Evolutionary conservation across 1,140 invertebrate genomes (phyloP).

Genomic region (Helicorthomorpha holstii): DNA sequence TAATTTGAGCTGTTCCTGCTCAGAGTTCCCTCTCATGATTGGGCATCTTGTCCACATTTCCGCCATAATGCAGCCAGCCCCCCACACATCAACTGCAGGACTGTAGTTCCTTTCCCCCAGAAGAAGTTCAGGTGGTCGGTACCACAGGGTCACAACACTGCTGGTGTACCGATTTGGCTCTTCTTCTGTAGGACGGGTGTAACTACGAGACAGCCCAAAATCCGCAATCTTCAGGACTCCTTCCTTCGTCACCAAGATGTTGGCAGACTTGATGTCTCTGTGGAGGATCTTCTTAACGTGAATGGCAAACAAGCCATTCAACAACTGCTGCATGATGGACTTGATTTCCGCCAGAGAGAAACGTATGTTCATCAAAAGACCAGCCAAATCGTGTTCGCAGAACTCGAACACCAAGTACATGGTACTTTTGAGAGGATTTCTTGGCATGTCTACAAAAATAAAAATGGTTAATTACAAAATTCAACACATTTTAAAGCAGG

Average conservation of each 20-base stretch:
- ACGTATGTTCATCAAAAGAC: conserved; percentile 84
- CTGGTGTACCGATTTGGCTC: conserved; percentile 87
- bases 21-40: conserved; percentile 69
- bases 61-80: conserved; percentile 96
- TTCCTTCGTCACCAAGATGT: conserved; percentile 93
- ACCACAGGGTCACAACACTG: conserved; percentile 95
- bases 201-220: conserved; percentile 79
- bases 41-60: conserved; percentile 93
- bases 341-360: conserved; percentile 95
- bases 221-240: conserved; percentile 88
- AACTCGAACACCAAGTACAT: conserved; percentile 99
- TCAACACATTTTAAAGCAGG: too few species aligned
- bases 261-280: conserved; percentile 97
- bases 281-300: conserved; percentile 91
- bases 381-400: conserved; percentile 97
- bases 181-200: conserved; percentile 72
- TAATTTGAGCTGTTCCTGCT: conserved; percentile 86
- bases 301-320: conserved; percentile 94
- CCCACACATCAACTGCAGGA: conserved; percentile 94
- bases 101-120: conserved; percentile 91
- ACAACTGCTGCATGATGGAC: conserved; percentile 91
- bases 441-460: conserved; percentile 45
- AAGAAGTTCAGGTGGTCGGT: conserved; percentile 75
- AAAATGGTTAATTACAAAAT: background rate
- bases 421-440: conserved; percentile 77